Conservation (phyloP, 2,113 vertebrate genomes). For the Castor canadensis region DNA sequence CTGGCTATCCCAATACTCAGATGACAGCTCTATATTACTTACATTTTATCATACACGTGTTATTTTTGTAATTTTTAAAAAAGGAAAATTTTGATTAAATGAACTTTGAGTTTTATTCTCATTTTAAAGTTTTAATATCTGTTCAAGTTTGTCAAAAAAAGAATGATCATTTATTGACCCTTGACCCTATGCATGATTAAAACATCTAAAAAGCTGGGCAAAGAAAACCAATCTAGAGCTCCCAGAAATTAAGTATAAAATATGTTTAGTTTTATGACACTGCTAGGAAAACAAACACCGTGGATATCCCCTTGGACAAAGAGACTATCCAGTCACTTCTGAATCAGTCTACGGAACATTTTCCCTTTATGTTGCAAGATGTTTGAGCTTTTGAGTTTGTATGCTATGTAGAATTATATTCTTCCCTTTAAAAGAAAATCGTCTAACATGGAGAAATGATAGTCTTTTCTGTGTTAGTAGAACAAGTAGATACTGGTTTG, state of each 20-base stretch:
- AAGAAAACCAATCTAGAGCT: neutral
- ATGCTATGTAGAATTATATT: neutral
- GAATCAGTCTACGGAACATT: neutral
- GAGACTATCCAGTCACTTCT: neutral
- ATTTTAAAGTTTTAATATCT: neutral
- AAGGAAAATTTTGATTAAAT: neutral
- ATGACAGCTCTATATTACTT: neutral
- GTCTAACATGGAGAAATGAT: neutral
- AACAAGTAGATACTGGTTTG: neutral
- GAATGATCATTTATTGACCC: neutral
- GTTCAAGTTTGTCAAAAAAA: neutral
- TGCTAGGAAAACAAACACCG: neutral
- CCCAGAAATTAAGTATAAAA: neutral
- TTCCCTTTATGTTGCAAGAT: neutral
- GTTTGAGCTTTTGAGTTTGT: neutral
- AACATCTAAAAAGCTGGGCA: neutral
- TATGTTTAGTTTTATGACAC: neutral
- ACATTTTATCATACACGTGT: neutral
- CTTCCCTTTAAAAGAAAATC: neutral
- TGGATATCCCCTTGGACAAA: neutral
- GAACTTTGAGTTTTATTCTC: neutral
- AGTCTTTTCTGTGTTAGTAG: neutral
- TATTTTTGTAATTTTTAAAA: neutral
- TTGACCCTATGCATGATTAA: neutral
- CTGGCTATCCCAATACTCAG: too few relatives aligned